A percentile compares a stretch with the other conserved stretches of the same genome.
These are phyloP conservation scores for Acleris laterana DNA, from an alignment of 2,888 invertebrate species.

Conservation along the genomic window DNA sequence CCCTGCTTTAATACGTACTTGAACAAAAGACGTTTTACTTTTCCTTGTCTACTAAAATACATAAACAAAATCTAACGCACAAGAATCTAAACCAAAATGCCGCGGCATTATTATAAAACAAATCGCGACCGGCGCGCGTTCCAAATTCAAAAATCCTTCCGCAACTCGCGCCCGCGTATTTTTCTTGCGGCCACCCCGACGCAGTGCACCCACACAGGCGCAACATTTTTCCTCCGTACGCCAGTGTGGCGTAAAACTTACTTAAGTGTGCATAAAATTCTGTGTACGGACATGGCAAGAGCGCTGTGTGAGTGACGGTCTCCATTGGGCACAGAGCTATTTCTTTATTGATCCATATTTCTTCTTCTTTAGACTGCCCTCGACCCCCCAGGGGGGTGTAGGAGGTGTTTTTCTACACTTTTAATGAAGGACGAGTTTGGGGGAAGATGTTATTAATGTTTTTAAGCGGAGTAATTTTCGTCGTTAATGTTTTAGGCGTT, in stretches of 20 bases:
- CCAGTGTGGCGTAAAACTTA: slow-evolving; percentile 42
- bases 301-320: slow-evolving; percentile 72
- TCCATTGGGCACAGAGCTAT: slow-evolving; percentile 82
- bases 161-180: slow-evolving; percentile 41
- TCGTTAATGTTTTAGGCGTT: slow-evolving; percentile 60
- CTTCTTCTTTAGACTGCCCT: slow-evolving; percentile 82
- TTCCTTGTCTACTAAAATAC: too few species aligned
- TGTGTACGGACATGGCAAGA: slow-evolving; percentile 50
- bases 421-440: slow-evolving; percentile 78
- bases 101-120: slow-evolving; percentile 18
- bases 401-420: slow-evolving; percentile 82
- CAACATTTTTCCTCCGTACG: slow-evolving; percentile 50
- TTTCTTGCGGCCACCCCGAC: slow-evolving; percentile 48
- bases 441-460: slow-evolving; percentile 79
- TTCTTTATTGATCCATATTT: slow-evolving; percentile 86
- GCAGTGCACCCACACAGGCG: slow-evolving; percentile 52
- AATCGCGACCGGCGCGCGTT: slow-evolving; percentile 14
- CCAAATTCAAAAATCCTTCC: slow-evolving; percentile 36
- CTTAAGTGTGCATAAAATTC: slow-evolving; percentile 44
- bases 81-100: slow-evolving; percentile 39
- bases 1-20: too few species aligned
- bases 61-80: slow-evolving; percentile 26
- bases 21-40: too few species aligned
- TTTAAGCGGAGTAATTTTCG: slow-evolving; percentile 77
- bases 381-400: slow-evolving; percentile 48